Conservation (phyloP, 2,797 vertebrate genomes). For the Crypturellus tataupa region DNA sequence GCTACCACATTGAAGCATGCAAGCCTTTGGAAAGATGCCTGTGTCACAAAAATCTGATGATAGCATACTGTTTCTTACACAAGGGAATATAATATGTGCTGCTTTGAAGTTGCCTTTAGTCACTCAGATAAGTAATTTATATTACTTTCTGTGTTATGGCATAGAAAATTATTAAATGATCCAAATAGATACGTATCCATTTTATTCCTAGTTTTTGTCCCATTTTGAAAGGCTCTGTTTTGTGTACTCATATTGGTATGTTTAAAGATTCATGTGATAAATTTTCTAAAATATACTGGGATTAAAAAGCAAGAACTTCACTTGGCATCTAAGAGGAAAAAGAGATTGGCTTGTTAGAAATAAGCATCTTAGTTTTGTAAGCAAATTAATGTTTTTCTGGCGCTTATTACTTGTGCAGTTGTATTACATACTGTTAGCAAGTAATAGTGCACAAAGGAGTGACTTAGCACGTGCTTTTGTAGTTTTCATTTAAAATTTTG, state of each 20-base stretch:
- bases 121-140: not conserved
- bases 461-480: not conserved
- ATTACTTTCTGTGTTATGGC: not conserved
- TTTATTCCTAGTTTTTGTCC: not conserved
- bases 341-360: not conserved
- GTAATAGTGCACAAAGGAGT: not conserved
- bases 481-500: not conserved
- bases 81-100: not conserved
- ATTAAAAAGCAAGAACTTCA: not conserved
- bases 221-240: not conserved
- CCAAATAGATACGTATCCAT: not conserved
- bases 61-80: not conserved
- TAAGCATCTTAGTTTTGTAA: not conserved
- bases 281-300: not conserved
- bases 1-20: not conserved
- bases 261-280: not conserved
- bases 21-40: not conserved
- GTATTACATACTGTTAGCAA: not conserved
- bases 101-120: not conserved
- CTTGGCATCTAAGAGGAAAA: not conserved
- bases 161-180: not conserved
- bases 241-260: not conserved
- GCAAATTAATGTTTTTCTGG: not conserved
- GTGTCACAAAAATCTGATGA: not conserved
- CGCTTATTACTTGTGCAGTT: not conserved